Conservation (phyloP, 2,113 vertebrate species). For the Polypterus senegalus region DNA sequence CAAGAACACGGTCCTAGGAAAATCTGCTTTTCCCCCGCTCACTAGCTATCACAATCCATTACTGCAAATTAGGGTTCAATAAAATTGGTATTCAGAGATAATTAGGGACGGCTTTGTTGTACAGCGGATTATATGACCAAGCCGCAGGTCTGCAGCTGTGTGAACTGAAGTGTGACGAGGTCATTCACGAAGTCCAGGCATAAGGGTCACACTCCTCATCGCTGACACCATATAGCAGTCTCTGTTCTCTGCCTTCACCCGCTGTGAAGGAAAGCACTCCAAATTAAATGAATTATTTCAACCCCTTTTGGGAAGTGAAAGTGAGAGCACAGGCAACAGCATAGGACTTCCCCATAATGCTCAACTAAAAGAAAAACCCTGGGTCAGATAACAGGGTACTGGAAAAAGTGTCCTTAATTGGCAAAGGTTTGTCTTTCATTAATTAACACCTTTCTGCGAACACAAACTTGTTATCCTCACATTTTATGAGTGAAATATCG, state of each 20-base stretch:
- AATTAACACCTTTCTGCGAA: slow-evolving; percentile 79
- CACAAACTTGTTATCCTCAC: slow-evolving; percentile 57
- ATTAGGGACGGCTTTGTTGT: slow-evolving; percentile 61
- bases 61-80: slow-evolving; percentile 74
- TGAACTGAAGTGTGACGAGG: slow-evolving; percentile 55
- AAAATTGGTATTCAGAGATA: slow-evolving; percentile 77
- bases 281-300: slow-evolving; percentile 73
- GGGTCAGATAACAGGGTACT: slow-evolving; percentile 53
- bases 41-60: slow-evolving; percentile 70
- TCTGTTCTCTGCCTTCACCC: slow-evolving; percentile 54
- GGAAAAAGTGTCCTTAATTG: slow-evolving; percentile 56
- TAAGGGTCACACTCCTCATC: slow-evolving; percentile 31
- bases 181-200: slow-evolving; percentile 27
- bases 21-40: slow-evolving; percentile 34
- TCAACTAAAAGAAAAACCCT: slow-evolving; percentile 2
- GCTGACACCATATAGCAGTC: slow-evolving; percentile 38
- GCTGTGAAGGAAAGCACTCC: slow-evolving; percentile 55
- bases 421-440: slow-evolving; percentile 69
- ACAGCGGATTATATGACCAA: slow-evolving; percentile 36
- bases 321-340: slow-evolving; percentile 47
- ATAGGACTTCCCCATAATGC: slow-evolving; percentile 52
- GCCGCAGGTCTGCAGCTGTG: slow-evolving; percentile 51
- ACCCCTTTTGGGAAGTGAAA: slow-evolving; percentile 34
- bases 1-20: slow-evolving; percentile 12
- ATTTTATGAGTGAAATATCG: slow-evolving; percentile 60